Evolutionary conservation across 2,113 vertebrate species (phyloP).

Genomic region (Nansenia antarctica): DNA sequence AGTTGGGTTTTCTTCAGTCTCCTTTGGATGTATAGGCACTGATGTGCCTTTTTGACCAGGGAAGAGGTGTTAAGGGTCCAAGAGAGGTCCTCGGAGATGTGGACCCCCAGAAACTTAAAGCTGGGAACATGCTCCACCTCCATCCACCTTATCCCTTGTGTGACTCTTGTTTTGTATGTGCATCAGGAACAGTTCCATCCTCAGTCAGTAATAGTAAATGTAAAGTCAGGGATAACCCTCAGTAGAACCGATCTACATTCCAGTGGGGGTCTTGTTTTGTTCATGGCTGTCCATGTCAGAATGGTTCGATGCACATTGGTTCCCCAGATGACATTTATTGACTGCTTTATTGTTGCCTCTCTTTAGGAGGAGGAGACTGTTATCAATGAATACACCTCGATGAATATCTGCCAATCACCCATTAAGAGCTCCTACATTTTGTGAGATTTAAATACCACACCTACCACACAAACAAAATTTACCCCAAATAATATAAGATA

Average conservation of each 20-base stretch:
- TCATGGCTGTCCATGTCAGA: slow-evolving; percentile 29
- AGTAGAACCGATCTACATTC: slow-evolving; percentile 31
- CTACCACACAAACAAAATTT: too few species aligned
- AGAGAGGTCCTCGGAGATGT: too few species aligned
- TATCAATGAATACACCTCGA: not conserved
- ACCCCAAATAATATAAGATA: too few species aligned
- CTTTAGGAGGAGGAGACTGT: not conserved
- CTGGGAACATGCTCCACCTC: too few species aligned
- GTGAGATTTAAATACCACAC: too few species aligned
- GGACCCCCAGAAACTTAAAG: too few species aligned
- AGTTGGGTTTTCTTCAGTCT: too few species aligned
- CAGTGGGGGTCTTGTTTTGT: not conserved
- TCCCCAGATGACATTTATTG: slow-evolving; percentile 20
- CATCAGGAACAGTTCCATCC: slow-evolving; percentile 45
- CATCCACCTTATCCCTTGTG: slow-evolving; percentile 59
- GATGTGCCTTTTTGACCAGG: too few species aligned
- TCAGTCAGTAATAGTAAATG: slow-evolving; percentile 55
- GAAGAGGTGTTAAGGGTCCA: too few species aligned
- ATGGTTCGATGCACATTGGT: slow-evolving; percentile 28
- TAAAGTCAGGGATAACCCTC: slow-evolving; percentile 29
- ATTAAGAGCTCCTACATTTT: not conserved
- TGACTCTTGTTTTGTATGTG: slow-evolving; percentile 50
- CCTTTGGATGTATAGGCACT: too few species aligned
- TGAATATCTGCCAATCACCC: not conserved
- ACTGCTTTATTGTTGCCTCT: slow-evolving; percentile 15